A percentile compares a stretch with the other conserved stretches of the same genome.
These are phyloP conservation scores for Drosophila neocordata DNA, from an alignment of 1,140 invertebrate species.

Conservation along the genomic window DNA sequence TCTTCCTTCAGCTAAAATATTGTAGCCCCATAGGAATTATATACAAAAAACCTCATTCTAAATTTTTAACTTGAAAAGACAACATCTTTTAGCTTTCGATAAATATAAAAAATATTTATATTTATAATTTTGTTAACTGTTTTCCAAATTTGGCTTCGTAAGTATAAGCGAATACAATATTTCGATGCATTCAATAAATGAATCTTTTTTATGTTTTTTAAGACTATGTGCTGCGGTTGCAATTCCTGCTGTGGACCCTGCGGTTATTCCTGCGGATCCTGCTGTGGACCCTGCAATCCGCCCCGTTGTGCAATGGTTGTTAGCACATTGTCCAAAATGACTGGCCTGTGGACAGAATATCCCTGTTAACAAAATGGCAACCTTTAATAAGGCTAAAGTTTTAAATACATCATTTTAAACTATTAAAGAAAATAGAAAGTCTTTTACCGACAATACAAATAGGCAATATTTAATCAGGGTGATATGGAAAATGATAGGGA, in stretches of 20 bases:
- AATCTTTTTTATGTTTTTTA: neutral
- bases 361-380: neutral
- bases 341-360: conserved; percentile 2
- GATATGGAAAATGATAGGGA: no score
- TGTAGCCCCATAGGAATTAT: neutral
- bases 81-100: neutral
- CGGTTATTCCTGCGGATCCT: neutral
- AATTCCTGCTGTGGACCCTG: conserved; percentile 4
- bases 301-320: neutral
- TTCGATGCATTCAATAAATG: neutral
- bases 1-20: no score
- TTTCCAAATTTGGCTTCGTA: neutral
- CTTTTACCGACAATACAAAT: no score
- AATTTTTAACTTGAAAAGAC: neutral
- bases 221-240: neutral
- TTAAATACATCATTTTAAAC: no score
- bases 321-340: conserved; percentile 1
- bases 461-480: no score
- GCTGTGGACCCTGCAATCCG: neutral
- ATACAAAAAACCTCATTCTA: neutral
- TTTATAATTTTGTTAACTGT: neutral
- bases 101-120: neutral
- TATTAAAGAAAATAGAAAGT: no score
- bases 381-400: no score
- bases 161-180: neutral